phyloP scores from a whole-genome alignment of 35 echinoderm and acorn worm genomes.

The Apostichopus japonicus region DNA sequence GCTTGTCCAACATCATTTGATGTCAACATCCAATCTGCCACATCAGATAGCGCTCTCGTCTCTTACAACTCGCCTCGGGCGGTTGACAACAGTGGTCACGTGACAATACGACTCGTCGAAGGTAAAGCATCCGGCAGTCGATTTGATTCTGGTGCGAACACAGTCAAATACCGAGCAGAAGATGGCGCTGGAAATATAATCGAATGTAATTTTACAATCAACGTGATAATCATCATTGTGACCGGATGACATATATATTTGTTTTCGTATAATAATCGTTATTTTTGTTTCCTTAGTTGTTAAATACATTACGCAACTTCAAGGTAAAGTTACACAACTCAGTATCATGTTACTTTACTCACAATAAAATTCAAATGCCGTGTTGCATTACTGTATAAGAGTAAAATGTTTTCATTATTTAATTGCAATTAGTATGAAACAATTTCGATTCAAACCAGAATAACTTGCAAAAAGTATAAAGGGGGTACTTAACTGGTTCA shows the following conservation, averaged over 20 bases:
- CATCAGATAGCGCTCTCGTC: not conserved
- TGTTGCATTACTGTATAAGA: no score
- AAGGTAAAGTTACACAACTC: no score
- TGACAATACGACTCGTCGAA: not conserved
- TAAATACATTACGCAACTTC: no score
- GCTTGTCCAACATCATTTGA: not conserved
- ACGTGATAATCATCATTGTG: not conserved
- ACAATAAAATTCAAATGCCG: no score
- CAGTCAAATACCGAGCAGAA: constrained; percentile 12
- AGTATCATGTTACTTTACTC: no score
- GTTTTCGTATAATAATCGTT: no score
- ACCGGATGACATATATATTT: not conserved
- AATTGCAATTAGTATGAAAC: no score
- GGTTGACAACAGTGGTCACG: constrained; percentile 25
- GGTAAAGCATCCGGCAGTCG: constrained; percentile 4
- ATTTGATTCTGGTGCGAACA: not conserved
- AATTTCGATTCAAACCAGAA: no score
- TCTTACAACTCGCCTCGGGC: constrained; percentile 7
- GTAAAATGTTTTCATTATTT: no score
- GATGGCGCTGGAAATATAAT: not conserved
- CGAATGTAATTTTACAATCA: constrained; percentile 14
- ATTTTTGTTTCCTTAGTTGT: no score
- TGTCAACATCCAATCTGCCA: not conserved
- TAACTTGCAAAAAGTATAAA: no score
- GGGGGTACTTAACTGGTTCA: no score